These are phyloP conservation scores for Macrosiphum euphorbiae DNA, from an alignment of 2,888 invertebrate species.

Conservation along the genomic window DNA sequence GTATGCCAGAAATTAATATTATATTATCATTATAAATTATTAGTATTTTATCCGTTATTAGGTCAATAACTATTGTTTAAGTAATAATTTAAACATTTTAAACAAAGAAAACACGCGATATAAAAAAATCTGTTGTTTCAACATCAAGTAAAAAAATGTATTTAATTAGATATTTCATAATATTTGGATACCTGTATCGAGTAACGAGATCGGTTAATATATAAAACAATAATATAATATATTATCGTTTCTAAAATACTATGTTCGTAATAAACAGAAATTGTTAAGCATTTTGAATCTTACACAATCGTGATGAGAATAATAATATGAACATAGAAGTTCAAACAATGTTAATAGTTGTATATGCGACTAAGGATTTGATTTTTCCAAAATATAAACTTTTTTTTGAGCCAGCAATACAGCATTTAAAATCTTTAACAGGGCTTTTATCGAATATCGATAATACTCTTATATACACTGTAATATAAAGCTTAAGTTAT, in stretches of 20 bases:
- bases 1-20: constrained; percentile 19
- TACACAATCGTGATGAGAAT: neutral
- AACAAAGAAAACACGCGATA: constrained; percentile 31
- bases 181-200: neutral
- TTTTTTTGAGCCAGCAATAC: neutral
- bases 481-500: neutral
- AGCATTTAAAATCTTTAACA: neutral
- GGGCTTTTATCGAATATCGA: neutral
- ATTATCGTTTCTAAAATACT: neutral
- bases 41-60: constrained; percentile 33
- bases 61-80: constrained; percentile 5
- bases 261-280: neutral
- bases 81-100: constrained; percentile 19
- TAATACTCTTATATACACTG: neutral
- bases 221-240: neutral
- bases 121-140: neutral
- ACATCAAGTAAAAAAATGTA: neutral
- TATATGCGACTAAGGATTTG: neutral
- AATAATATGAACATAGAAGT: neutral
- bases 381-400: neutral
- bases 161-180: neutral
- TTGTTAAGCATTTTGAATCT: neutral
- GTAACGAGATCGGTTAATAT: neutral
- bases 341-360: neutral
- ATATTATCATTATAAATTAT: neutral